Evolutionary conservation across 2,888 invertebrate genomes (phyloP).

Genomic region (Crematogaster levior): DNA sequence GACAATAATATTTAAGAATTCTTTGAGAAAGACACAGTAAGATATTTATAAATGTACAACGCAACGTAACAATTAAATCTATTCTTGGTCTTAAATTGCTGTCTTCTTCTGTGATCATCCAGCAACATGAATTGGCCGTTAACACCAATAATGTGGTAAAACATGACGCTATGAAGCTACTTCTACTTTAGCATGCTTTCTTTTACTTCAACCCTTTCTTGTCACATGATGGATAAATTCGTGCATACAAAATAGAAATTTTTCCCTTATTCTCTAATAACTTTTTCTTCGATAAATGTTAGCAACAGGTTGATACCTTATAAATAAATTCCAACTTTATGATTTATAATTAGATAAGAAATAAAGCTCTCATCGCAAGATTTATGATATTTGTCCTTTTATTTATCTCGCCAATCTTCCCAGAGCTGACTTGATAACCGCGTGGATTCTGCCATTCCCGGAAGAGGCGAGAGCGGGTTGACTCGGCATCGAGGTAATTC

Average conservation of each 20-base stretch:
- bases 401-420: not conserved
- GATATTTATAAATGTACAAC: not conserved
- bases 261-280: conserved; percentile 68
- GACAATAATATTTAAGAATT: not conserved
- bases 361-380: not conserved
- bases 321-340: not conserved
- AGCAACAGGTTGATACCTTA: not conserved
- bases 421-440: conserved; percentile 11
- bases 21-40: not conserved
- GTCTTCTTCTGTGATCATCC: conserved; percentile 60
- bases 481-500: conserved; percentile 25
- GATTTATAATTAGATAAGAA: not conserved
- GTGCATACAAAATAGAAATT: conserved; percentile 72
- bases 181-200: conserved; percentile 30
- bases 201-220: conserved; percentile 51
- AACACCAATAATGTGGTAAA: conserved; percentile 66
- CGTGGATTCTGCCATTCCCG: conserved; percentile 20
- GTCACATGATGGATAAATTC: conserved; percentile 58
- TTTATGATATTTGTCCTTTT: not conserved
- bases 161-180: conserved; percentile 55
- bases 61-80: not conserved
- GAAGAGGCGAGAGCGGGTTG: conserved; percentile 41
- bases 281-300: conserved; percentile 24
- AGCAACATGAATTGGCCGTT: conserved; percentile 68
- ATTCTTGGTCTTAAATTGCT: not conserved